Evolutionary conservation across 2,797 vertebrate genomes (phyloP).

Genomic region (Aratinga solstitialis): DNA sequence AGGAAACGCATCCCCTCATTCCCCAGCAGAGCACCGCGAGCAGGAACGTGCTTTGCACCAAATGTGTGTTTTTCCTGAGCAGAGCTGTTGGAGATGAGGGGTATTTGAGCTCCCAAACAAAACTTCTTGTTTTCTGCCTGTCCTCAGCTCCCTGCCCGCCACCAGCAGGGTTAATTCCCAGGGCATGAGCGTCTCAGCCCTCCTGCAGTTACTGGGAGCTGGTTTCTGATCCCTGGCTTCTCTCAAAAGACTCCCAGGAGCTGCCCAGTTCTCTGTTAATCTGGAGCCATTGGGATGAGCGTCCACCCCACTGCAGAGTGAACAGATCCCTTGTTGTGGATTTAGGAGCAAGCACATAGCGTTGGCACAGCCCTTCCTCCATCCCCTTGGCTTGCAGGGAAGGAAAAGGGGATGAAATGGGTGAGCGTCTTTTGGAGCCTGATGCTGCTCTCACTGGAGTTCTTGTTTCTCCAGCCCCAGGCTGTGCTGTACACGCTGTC

Average conservation of each 20-base stretch:
- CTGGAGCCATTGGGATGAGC: rapidly evolving
- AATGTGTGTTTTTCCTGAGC: background rate
- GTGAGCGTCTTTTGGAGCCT: rapidly evolving
- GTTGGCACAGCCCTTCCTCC: background rate
- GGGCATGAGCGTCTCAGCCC: background rate
- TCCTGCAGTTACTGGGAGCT: background rate
- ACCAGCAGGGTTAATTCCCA: background rate
- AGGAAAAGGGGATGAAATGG: background rate
- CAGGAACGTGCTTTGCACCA: background rate
- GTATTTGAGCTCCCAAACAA: background rate
- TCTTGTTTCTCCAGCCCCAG: background rate
- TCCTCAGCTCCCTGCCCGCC: background rate
- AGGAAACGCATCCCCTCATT: background rate
- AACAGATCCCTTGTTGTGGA: background rate
- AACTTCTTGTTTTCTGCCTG: slow-evolving; percentile 6
- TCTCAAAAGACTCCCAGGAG: background rate
- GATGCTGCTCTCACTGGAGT: rapidly evolving
- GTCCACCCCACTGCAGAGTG: rapidly evolving
- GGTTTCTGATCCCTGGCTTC: background rate
- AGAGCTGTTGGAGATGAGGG: background rate
- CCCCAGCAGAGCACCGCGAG: rapidly evolving
- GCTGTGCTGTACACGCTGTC: rapidly evolving
- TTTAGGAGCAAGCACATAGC: rapidly evolving
- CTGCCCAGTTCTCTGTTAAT: background rate
- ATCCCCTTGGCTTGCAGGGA: background rate